Conservation (phyloP, 2,797 vertebrate genomes). For the Vipera latastei region DNA sequence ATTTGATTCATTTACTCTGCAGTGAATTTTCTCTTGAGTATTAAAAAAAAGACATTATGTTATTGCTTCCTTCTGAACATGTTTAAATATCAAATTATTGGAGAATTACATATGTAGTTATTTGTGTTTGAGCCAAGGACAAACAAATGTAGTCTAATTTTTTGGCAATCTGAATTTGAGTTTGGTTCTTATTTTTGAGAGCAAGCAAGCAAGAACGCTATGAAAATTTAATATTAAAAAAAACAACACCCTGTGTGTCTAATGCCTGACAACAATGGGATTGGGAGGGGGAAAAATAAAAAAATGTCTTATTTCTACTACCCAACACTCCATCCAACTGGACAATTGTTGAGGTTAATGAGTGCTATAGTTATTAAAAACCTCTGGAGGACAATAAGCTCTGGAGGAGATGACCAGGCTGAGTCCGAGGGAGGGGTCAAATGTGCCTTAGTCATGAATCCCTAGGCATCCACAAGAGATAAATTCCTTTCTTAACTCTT, state of each 20-base stretch:
- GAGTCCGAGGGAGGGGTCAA: no score
- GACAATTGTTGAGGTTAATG: neutral
- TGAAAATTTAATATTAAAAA: neutral
- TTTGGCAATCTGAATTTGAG: neutral
- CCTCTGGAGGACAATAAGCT: neutral
- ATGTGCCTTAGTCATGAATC: no score
- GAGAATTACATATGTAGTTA: slow-evolving; percentile 36
- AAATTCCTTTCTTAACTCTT: no score
- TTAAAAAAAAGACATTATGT: slow-evolving; percentile 26
- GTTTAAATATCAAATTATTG: slow-evolving; percentile 48
- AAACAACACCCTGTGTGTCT: neutral
- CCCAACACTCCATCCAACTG: neutral
- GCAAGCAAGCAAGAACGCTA: neutral
- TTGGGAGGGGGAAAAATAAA: neutral
- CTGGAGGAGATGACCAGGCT: no score
- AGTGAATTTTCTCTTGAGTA: slow-evolving; percentile 28
- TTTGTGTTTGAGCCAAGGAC: slow-evolving; percentile 41
- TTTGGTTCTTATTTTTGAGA: slow-evolving; percentile 26
- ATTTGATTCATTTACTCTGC: slow-evolving; percentile 36
- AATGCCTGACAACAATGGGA: neutral
- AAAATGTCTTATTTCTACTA: neutral
- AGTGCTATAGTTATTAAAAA: neutral
- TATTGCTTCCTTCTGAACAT: slow-evolving; percentile 21
- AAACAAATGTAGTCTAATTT: slow-evolving; percentile 20
- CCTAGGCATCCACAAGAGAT: no score